Percentiles rank a stretch among this genome's conserved stretches.
Conservation (phyloP, 1,140 invertebrate species). For the Teleogryllus occipitalis region DNA sequence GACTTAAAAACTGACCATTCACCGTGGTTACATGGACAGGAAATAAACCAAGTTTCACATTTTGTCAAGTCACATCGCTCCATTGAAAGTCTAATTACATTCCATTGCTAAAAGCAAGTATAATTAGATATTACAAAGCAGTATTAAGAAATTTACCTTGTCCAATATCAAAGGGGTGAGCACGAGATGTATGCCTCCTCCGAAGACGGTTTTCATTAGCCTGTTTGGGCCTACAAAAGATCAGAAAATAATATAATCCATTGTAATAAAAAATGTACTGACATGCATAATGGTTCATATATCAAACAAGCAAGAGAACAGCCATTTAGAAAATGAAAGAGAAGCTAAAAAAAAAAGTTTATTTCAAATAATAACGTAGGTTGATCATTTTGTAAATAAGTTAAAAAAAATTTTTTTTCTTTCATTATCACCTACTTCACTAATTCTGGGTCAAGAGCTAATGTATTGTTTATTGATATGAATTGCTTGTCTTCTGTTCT, state of each 20-base stretch:
- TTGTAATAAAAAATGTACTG: too few relatives aligned
- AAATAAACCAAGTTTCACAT: too few relatives aligned
- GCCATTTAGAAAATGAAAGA: too few relatives aligned
- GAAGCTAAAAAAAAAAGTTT: not conserved
- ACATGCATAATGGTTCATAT: not conserved
- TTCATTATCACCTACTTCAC: not conserved
- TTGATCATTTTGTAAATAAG: not conserved
- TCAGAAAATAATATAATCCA: not conserved
- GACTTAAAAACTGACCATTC: too few relatives aligned
- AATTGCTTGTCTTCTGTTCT: conserved; percentile 45
- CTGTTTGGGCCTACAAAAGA: not conserved
- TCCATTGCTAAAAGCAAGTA: not conserved
- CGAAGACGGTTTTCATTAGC: not conserved
- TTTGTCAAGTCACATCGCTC: too few relatives aligned
- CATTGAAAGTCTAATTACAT: not conserved
- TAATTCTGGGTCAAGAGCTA: conserved; percentile 38
- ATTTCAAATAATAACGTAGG: not conserved
- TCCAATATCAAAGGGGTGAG: not conserved
- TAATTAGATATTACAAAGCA: not conserved
- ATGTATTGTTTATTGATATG: conserved; percentile 51
- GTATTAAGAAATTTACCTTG: not conserved
- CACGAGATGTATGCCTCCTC: not conserved
- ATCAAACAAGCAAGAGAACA: not conserved
- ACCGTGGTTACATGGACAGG: too few relatives aligned
- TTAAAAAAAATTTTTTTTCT: not conserved